A percentile compares a stretch with the other conserved stretches of the same genome.
Conservation (phyloP, 2,888 invertebrate genomes). For the Ectobius pallidus region DNA sequence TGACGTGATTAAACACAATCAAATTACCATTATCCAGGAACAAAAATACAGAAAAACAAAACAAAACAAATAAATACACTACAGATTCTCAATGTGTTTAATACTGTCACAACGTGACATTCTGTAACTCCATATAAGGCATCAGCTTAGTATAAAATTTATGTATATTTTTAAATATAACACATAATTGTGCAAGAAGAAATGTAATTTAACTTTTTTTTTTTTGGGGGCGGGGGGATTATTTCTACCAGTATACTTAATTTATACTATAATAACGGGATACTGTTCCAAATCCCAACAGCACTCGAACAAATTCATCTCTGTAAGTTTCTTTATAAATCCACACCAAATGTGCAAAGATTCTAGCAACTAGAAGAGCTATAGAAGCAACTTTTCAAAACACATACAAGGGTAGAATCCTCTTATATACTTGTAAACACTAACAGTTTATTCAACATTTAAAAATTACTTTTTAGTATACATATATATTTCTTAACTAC, state of each 20-base stretch:
- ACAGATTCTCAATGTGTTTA: too few relatives aligned
- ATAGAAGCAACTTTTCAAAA: not conserved
- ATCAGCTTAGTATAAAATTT: not conserved
- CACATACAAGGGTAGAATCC: conserved; percentile 6
- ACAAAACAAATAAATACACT: too few relatives aligned
- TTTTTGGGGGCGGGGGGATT: too few relatives aligned
- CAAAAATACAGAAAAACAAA: too few relatives aligned
- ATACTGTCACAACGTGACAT: too few relatives aligned
- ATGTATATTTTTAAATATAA: not conserved
- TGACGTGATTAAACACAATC: too few relatives aligned
- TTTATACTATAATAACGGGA: not conserved
- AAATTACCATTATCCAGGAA: too few relatives aligned
- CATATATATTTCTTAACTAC: not conserved
- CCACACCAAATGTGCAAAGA: not conserved
- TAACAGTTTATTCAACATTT: conserved; percentile 3
- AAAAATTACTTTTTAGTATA: conserved; percentile 6
- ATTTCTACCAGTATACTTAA: too few relatives aligned
- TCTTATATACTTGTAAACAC: conserved; percentile 3
- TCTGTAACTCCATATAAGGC: not conserved
- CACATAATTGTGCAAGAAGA: not conserved
- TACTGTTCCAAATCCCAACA: not conserved
- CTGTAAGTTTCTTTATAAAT: not conserved
- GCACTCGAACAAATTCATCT: not conserved
- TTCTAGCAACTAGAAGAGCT: not conserved
- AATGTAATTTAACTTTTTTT: too few relatives aligned